Conservation (phyloP, 1,140 invertebrate species). For the Aphaenogaster rudis region DNA sequence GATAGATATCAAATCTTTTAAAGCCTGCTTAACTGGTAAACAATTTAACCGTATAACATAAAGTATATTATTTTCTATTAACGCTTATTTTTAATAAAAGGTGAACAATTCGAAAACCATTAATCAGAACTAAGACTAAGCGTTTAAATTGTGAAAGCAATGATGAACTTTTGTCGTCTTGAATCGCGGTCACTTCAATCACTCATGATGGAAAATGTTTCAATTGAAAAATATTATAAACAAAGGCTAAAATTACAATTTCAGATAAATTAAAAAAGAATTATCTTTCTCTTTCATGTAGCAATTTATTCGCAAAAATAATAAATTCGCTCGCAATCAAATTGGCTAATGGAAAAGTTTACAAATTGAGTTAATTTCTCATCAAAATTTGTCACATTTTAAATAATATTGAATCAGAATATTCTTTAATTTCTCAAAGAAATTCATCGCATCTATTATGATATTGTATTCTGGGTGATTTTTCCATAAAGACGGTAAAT, state of each 20-base stretch:
- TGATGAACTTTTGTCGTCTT: constrained; percentile 7
- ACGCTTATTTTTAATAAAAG: not conserved
- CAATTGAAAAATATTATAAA: constrained; percentile 18
- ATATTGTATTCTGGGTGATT: not conserved
- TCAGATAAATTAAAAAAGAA: constrained; percentile 30
- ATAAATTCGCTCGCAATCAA: not conserved
- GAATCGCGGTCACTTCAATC: not conserved
- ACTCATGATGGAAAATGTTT: not conserved
- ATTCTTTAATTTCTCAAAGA: constrained; percentile 28
- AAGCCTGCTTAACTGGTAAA: not conserved
- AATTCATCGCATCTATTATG: constrained; percentile 21
- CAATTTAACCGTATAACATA: not conserved
- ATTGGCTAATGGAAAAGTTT: constrained; percentile 28
- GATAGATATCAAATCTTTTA: not conserved
- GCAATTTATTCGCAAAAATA: constrained; percentile 30
- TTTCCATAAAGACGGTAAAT: constrained; percentile 1
- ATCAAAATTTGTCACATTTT: constrained; percentile 36
- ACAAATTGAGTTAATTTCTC: constrained; percentile 35
- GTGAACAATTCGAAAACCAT: not conserved
- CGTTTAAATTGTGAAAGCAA: constrained; percentile 2
- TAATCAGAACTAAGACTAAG: not conserved
- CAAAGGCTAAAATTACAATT: constrained; percentile 34
- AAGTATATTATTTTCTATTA: not conserved
- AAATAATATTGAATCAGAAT: constrained; percentile 19
- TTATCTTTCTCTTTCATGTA: constrained; percentile 39